phyloP scores from a whole-genome alignment of 2,113 vertebrate species.

The Mesembrinibis cayennensis region DNA sequence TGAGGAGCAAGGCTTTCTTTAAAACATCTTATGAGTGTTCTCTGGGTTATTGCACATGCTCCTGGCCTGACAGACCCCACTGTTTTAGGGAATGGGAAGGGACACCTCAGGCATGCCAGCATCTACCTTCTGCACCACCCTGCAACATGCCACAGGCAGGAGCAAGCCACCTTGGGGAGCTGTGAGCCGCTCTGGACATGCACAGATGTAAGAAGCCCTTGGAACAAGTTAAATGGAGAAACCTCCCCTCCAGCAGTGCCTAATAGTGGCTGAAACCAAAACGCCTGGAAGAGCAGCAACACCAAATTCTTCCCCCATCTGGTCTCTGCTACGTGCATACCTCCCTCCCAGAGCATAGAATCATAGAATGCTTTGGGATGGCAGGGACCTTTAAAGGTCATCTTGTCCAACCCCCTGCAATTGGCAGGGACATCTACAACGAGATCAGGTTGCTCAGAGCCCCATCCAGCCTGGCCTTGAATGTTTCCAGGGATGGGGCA shows the following conservation, averaged over 20 bases:
- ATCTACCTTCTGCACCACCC: not conserved
- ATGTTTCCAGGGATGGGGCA: too few species aligned
- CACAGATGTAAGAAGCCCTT: not conserved
- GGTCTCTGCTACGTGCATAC: rapidly evolving
- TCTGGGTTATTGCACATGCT: rapidly evolving
- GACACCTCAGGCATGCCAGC: not conserved
- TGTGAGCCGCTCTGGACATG: not conserved
- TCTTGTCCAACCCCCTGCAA: too few species aligned
- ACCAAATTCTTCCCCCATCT: not conserved
- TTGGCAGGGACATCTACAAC: too few species aligned
- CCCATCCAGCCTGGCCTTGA: too few species aligned
- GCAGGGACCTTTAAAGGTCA: too few species aligned
- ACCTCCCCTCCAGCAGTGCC: not conserved
- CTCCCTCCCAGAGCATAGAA: not conserved
- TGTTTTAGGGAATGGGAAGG: not conserved
- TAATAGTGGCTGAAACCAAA: not conserved
- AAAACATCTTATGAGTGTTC: rapidly evolving
- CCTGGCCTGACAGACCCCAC: not conserved
- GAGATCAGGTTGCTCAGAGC: too few species aligned
- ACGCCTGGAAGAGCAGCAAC: not conserved
- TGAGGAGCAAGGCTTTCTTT: not conserved
- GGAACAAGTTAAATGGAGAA: not conserved
- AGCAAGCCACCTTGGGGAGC: rapidly evolving
- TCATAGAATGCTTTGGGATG: too few species aligned
- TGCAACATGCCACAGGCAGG: not conserved